A percentile compares a stretch with the other conserved stretches of the same genome.
These are phyloP conservation scores for Cephus spinipes DNA, from an alignment of 2,888 invertebrate species.

Conservation along the genomic window DNA sequence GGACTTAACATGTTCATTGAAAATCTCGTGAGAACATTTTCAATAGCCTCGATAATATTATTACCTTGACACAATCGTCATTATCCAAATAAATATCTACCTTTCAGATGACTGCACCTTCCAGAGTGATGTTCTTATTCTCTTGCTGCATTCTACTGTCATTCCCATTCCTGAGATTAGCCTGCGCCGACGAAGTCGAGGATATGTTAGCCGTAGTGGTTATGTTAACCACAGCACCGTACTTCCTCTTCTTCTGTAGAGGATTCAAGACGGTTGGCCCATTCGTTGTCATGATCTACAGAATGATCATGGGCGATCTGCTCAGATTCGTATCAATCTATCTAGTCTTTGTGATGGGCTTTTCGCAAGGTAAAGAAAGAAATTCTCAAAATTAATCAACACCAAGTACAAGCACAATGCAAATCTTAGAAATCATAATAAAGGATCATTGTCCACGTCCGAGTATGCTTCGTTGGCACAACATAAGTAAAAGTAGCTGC, in stretches of 20 bases:
- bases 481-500: not conserved
- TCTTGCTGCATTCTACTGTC: conserved; percentile 91
- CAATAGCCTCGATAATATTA: conserved; percentile 34
- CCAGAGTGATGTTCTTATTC: conserved; percentile 93
- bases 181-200: conserved; percentile 88
- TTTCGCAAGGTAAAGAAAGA: conserved; percentile 84
- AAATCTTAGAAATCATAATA: not conserved
- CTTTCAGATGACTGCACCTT: conserved; percentile 84
- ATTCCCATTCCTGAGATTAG: conserved; percentile 85
- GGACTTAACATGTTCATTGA: conserved; percentile 95
- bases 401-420: not conserved
- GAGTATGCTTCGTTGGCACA: not conserved
- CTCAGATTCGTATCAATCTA: conserved; percentile 97
- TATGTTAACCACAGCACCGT: conserved; percentile 95
- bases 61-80: not conserved
- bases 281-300: conserved; percentile 99
- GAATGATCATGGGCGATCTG: conserved; percentile 97
- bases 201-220: conserved; percentile 93
- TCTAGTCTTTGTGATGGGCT: conserved; percentile 95
- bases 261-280: conserved; percentile 98
- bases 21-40: conserved; percentile 81
- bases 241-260: conserved; percentile 98
- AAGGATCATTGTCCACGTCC: not conserved
- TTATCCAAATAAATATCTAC: conserved; percentile 3
- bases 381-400: not conserved